Percentiles rank a stretch among this genome's conserved stretches.
These are phyloP conservation scores for Phaedon cochleariae DNA, from an alignment of 2,888 invertebrate species.

Conservation along the genomic window DNA sequence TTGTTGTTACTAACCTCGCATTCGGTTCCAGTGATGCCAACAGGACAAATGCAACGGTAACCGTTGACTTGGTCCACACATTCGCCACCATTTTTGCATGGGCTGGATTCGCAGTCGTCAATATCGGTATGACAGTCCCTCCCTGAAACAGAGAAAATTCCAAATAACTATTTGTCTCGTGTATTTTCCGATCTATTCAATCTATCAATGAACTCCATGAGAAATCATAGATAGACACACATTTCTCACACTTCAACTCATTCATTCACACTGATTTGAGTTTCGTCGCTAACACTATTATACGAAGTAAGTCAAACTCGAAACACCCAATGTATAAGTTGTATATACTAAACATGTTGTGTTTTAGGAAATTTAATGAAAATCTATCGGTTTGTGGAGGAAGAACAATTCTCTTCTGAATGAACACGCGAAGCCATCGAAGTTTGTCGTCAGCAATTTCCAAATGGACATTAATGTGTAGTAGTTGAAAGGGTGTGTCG, in stretches of 20 bases:
- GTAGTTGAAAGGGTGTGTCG: constrained; percentile 37
- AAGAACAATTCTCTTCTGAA: too few species aligned
- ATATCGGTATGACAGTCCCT: constrained; percentile 86
- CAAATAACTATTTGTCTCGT: not conserved
- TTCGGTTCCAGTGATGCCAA: constrained; percentile 85
- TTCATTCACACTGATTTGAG: too few species aligned
- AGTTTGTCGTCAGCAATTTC: not conserved
- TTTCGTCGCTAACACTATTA: too few species aligned
- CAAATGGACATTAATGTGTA: constrained; percentile 14
- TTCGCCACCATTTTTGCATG: constrained; percentile 90
- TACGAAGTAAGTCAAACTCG: too few species aligned
- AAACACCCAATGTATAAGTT: too few species aligned
- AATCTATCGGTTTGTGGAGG: too few species aligned
- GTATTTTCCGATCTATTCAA: too few species aligned
- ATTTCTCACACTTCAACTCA: too few species aligned
- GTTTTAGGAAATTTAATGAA: too few species aligned
- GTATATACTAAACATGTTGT: too few species aligned
- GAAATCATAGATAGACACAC: too few species aligned
- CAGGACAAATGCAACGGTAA: constrained; percentile 89
- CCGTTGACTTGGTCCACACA: constrained; percentile 87
- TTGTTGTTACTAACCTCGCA: constrained; percentile 86
- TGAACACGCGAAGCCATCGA: not conserved
- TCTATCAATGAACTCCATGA: too few species aligned
- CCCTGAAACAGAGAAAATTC: constrained; percentile 62
- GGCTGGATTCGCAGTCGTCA: constrained; percentile 86